These are phyloP conservation scores for Machimus atricapillus DNA, from an alignment of 2,888 invertebrate species.

Conservation along the genomic window DNA sequence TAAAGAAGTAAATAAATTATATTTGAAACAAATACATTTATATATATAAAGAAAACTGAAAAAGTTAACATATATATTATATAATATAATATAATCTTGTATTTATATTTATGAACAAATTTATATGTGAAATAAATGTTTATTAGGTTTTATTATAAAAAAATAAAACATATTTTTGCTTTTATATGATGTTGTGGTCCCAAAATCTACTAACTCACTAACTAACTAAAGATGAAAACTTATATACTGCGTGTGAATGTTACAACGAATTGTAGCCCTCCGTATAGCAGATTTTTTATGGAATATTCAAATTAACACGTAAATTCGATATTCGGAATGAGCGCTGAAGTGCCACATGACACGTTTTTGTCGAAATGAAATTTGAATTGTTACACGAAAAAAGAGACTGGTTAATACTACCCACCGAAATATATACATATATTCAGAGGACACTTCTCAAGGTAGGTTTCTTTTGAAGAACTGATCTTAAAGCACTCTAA, in stretches of 20 bases:
- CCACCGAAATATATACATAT: slow-evolving; percentile 31
- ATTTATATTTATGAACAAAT: slow-evolving; percentile 52
- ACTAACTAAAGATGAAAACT: not conserved
- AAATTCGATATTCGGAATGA: not conserved
- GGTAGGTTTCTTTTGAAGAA: slow-evolving; percentile 12
- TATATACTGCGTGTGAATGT: not conserved
- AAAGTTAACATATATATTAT: slow-evolving; percentile 50
- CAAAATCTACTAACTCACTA: slow-evolving; percentile 3
- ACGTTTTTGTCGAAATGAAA: not conserved
- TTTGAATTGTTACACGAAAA: not conserved
- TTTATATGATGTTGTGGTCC: slow-evolving; percentile 39
- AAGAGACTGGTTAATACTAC: slow-evolving; percentile 30
- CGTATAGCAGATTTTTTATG: not conserved
- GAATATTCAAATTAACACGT: not conserved
- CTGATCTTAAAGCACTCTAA: slow-evolving; percentile 1
- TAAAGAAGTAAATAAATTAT: slow-evolving; percentile 45
- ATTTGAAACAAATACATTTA: slow-evolving; percentile 42
- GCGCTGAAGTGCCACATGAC: not conserved
- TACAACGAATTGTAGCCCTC: slow-evolving; percentile 34
- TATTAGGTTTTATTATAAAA: slow-evolving; percentile 41
- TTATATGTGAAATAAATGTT: slow-evolving; percentile 49
- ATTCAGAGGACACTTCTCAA: slow-evolving; percentile 5
- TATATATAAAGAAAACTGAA: slow-evolving; percentile 49
- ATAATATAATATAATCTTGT: slow-evolving; percentile 50
- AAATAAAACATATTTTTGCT: slow-evolving; percentile 36